Evolutionary conservation across 1,140 invertebrate species (phyloP).

Genomic region (Sipha flava): DNA sequence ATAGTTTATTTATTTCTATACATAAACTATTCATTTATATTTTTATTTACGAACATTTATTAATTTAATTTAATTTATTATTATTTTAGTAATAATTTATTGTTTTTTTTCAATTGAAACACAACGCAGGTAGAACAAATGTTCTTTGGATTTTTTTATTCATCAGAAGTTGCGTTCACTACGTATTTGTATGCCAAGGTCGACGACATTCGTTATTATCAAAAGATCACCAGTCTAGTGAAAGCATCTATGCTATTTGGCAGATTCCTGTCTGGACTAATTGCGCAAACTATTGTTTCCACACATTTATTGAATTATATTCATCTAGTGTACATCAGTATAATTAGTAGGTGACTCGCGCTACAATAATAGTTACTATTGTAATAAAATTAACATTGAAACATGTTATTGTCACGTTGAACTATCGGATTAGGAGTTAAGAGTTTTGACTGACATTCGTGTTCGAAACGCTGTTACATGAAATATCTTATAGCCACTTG

Average conservation of each 20-base stretch:
- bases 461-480: no score
- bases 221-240: slow-evolving; percentile 58
- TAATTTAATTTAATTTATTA: no score
- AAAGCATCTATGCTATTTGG: slow-evolving; percentile 34
- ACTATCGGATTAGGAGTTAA: no score
- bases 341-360: slow-evolving; percentile 24
- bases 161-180: slow-evolving; percentile 83
- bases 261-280: slow-evolving; percentile 31
- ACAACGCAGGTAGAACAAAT: slow-evolving; percentile 45
- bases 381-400: no score
- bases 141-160: slow-evolving; percentile 73
- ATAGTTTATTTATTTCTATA: no score
- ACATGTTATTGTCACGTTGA: no score
- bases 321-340: slow-evolving; percentile 33
- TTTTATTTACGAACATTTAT: no score
- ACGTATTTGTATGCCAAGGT: slow-evolving; percentile 93
- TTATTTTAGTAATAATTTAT: neutral
- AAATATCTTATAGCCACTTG: no score
- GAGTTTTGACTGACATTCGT: no score
- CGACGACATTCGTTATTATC: slow-evolving; percentile 57
- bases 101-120: slow-evolving; percentile 37
- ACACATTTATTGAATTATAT: neutral
- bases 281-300: slow-evolving; percentile 28
- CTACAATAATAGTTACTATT: no score
- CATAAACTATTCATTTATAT: no score